These are phyloP conservation scores for Emys orbicularis DNA, from an alignment of 2,797 vertebrate species.

Conservation along the genomic window DNA sequence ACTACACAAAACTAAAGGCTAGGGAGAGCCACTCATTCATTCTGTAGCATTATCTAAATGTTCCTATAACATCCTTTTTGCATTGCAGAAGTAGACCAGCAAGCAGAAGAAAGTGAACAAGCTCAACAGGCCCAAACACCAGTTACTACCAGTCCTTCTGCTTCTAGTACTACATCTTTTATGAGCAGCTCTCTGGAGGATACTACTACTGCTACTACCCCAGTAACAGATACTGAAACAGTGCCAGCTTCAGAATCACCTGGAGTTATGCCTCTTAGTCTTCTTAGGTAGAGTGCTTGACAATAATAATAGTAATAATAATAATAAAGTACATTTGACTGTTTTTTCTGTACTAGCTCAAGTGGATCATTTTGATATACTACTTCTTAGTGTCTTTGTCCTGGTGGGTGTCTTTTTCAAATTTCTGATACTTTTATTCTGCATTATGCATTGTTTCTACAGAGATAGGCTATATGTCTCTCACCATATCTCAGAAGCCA, in stretches of 20 bases:
- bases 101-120: conserved; percentile 90
- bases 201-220: conserved; percentile 97
- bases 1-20: not conserved
- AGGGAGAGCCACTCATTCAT: not conserved
- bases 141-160: conserved; percentile 96
- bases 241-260: conserved; percentile 96
- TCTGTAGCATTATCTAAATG: not conserved
- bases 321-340: not conserved
- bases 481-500: not conserved
- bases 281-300: conserved; percentile 87
- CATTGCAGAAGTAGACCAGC: conserved; percentile 85
- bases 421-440: not conserved
- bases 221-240: conserved; percentile 96
- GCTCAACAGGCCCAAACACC: conserved; percentile 94
- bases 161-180: conserved; percentile 98
- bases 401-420: not conserved
- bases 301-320: not conserved
- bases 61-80: not conserved
- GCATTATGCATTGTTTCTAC: not conserved
- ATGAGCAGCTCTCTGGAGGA: conserved; percentile 99
- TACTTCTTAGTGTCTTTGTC: not conserved
- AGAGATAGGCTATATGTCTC: not conserved
- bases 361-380: not conserved
- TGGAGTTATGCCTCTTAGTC: conserved; percentile 96
- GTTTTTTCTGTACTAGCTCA: not conserved